These are phyloP conservation scores for Acipenser oxyrinchus DNA, from an alignment of 2,797 vertebrate species.

Conservation along the genomic window DNA sequence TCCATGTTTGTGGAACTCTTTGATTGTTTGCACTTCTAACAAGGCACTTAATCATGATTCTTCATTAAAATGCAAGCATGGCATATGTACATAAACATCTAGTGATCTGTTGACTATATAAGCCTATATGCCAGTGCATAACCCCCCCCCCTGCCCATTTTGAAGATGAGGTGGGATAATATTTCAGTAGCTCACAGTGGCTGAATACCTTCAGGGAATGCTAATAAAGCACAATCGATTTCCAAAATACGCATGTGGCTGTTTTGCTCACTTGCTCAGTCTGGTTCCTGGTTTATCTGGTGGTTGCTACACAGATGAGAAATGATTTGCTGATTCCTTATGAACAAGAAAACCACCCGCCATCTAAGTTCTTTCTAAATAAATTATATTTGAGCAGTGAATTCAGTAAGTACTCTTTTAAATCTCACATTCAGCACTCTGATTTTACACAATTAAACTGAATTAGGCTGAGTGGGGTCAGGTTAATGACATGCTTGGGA, in stretches of 20 bases:
- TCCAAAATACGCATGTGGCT: slow-evolving; percentile 30
- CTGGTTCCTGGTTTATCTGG: neutral
- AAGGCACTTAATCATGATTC: slow-evolving; percentile 7
- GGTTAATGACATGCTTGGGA: no score
- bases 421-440: no score
- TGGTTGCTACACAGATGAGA: neutral
- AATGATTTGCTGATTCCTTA: slow-evolving; percentile 46
- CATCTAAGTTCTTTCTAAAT: neutral
- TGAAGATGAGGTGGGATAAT: slow-evolving; percentile 32
- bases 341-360: slow-evolving; percentile 28
- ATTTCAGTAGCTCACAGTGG: slow-evolving; percentile 42
- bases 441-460: no score
- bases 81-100: slow-evolving; percentile 41
- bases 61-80: slow-evolving; percentile 40
- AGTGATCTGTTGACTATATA: slow-evolving; percentile 54
- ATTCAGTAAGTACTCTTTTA: neutral
- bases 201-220: slow-evolving; percentile 43
- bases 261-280: neutral
- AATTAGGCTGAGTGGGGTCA: no score
- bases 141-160: slow-evolving; percentile 15
- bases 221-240: slow-evolving; percentile 57
- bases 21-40: no score
- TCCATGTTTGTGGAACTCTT: no score
- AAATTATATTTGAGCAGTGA: neutral
- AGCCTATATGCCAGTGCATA: slow-evolving; percentile 39